A percentile compares a stretch with the other conserved stretches of the same genome.
Conservation (phyloP, 2,797 vertebrate species). For the Squalus acanthias region DNA sequence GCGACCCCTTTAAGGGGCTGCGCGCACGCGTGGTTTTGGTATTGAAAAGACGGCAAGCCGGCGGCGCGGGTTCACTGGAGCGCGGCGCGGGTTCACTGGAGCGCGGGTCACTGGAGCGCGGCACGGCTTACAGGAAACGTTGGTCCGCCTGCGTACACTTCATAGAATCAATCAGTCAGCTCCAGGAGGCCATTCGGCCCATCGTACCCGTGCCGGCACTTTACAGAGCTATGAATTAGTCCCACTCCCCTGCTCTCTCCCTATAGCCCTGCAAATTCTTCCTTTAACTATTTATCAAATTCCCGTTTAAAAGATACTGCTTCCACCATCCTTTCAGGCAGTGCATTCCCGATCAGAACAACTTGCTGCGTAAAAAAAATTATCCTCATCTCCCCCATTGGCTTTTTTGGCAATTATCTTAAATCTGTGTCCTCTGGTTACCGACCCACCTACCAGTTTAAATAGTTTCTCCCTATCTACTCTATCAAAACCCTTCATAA, state of each 20-base stretch:
- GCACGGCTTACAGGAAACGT: no score
- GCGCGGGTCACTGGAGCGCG: no score
- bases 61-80: no score
- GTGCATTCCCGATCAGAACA: not conserved
- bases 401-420: not conserved
- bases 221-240: not conserved
- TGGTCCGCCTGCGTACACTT: not conserved
- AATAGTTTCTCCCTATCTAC: not conserved
- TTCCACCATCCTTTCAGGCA: not conserved
- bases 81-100: no score
- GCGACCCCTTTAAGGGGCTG: no score
- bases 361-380: not conserved
- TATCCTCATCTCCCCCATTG: not conserved
- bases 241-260: not conserved
- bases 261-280: not conserved
- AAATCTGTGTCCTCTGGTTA: not conserved
- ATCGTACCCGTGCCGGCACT: not conserved
- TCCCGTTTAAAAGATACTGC: not conserved
- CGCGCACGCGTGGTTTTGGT: no score
- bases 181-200: not conserved
- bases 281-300: not conserved
- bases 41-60: no score
- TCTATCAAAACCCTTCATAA: not conserved
- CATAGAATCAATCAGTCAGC: not conserved
- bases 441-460: no score